Evolutionary conservation across 1,140 invertebrate genomes (phyloP).

Genomic region (Drosophila ironensis): DNA sequence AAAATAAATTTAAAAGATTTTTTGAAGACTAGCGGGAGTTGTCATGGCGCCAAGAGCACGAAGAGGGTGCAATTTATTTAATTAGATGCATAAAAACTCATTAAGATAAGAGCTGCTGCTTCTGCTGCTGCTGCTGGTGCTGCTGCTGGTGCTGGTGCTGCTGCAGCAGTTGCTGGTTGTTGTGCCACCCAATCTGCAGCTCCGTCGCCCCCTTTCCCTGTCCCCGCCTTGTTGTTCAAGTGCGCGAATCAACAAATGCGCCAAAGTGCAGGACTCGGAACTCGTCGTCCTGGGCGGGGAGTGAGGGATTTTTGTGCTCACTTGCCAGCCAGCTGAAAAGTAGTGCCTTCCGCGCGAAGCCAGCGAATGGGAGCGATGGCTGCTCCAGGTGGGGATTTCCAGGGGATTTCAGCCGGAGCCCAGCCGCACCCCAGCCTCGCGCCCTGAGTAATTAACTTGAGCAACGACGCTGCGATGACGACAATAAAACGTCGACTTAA

Average conservation of each 20-base stretch:
- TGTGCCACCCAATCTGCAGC: slow-evolving; percentile 1
- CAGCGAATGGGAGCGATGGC: not conserved
- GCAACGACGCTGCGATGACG: slow-evolving; percentile 52
- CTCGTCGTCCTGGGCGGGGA: slow-evolving; percentile 20
- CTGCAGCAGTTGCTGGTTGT: slow-evolving; percentile 12
- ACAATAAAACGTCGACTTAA: slow-evolving; percentile 75
- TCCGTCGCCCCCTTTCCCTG: not conserved
- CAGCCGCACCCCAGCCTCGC: not conserved
- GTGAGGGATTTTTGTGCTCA: slow-evolving; percentile 75
- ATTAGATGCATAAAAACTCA: slow-evolving; percentile 81
- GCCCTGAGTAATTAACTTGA: slow-evolving; percentile 73
- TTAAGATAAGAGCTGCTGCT: slow-evolving; percentile 74
- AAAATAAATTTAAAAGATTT: slow-evolving; percentile 13
- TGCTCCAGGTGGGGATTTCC: slow-evolving; percentile 24
- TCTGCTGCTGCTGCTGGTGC: slow-evolving; percentile 17
- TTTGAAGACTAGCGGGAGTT: slow-evolving; percentile 41
- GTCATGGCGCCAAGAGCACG: slow-evolving; percentile 53
- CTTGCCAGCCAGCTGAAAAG: slow-evolving; percentile 66
- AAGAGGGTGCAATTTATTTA: slow-evolving; percentile 78
- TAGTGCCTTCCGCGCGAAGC: slow-evolving; percentile 37
- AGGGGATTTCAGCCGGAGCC: slow-evolving; percentile 14
- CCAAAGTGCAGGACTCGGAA: slow-evolving; percentile 60
- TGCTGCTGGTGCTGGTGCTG: slow-evolving; percentile 15
- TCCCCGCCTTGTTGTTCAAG: slow-evolving; percentile 51
- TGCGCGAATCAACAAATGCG: slow-evolving; percentile 78